Evolutionary conservation across 2,797 vertebrate genomes (phyloP).

Genomic region (Myotis daubentonii): DNA sequence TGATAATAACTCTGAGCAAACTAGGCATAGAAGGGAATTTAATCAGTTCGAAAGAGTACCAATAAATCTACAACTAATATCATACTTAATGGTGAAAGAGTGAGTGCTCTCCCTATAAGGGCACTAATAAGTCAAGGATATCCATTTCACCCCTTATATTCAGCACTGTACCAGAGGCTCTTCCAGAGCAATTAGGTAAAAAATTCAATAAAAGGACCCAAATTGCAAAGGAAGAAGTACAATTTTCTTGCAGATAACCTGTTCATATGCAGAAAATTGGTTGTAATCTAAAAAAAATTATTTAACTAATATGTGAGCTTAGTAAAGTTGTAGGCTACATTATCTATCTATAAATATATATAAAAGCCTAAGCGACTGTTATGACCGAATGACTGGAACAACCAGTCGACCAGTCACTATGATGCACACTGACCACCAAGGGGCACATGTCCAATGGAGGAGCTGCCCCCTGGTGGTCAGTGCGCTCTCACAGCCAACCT

Average conservation of each 20-base stretch:
- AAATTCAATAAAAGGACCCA: not conserved
- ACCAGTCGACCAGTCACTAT: too few relatives aligned
- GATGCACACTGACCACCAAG: too few relatives aligned
- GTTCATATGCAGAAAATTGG: not conserved
- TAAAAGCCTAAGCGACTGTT: too few relatives aligned
- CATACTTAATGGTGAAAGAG: not conserved
- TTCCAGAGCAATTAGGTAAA: not conserved
- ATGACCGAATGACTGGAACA: too few relatives aligned
- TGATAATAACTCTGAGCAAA: not conserved
- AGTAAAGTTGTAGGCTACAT: not conserved
- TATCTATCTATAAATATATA: not conserved
- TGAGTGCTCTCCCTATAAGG: not conserved
- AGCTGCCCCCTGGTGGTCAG: too few relatives aligned
- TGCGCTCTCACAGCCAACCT: too few relatives aligned
- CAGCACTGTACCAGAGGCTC: not conserved
- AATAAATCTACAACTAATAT: not conserved
- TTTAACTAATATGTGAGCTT: not conserved
- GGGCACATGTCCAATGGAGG: too few relatives aligned
- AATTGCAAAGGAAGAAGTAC: not conserved
- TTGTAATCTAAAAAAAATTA: not conserved
- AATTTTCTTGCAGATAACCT: not conserved
- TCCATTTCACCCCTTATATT: not conserved
- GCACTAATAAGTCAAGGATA: not conserved
- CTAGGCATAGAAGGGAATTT: not conserved
- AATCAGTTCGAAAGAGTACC: not conserved